phyloP scores from a whole-genome alignment of 2,797 vertebrate genomes.

The Hephaestus fuliginosus region DNA sequence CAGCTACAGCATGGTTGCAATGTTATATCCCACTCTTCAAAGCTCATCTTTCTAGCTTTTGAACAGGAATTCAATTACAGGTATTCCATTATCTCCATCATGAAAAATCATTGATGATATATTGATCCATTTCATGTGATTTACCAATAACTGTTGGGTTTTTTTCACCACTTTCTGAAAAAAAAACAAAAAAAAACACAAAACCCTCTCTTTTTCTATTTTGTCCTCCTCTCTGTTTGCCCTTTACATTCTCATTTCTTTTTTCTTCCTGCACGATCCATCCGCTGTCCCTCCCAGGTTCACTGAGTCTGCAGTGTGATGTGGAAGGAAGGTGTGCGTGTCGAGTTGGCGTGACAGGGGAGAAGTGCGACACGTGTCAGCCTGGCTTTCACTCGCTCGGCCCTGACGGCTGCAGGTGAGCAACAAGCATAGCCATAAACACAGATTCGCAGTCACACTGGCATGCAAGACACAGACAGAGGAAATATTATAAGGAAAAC shows the following conservation, averaged over 20 bases:
- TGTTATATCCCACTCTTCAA: constrained; percentile 30
- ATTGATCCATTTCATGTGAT: constrained; percentile 44
- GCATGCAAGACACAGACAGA: not conserved
- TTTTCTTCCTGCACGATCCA: not conserved
- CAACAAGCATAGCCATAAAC: not conserved
- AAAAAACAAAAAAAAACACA: no score
- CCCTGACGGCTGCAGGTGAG: constrained; percentile 92
- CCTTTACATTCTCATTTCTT: not conserved
- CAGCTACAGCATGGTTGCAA: constrained; percentile 31
- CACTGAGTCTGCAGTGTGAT: constrained; percentile 87
- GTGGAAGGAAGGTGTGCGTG: constrained; percentile 87
- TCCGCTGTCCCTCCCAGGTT: constrained; percentile 79
- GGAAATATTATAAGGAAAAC: not conserved
- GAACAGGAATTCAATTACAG: constrained; percentile 47
- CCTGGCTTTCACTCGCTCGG: constrained; percentile 92
- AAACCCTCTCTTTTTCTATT: not conserved
- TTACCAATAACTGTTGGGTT: not conserved
- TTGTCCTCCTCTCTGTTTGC: not conserved
- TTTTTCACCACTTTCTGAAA: no score
- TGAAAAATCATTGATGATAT: constrained; percentile 37
- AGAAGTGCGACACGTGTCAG: constrained; percentile 92
- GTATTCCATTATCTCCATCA: constrained; percentile 21
- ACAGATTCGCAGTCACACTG: not conserved
- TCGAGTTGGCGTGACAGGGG: constrained; percentile 87
- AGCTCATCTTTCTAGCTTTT: constrained; percentile 27